Evolutionary conservation across 1,140 invertebrate species (phyloP).

Genomic region (Stegodyphus mimosarum): DNA sequence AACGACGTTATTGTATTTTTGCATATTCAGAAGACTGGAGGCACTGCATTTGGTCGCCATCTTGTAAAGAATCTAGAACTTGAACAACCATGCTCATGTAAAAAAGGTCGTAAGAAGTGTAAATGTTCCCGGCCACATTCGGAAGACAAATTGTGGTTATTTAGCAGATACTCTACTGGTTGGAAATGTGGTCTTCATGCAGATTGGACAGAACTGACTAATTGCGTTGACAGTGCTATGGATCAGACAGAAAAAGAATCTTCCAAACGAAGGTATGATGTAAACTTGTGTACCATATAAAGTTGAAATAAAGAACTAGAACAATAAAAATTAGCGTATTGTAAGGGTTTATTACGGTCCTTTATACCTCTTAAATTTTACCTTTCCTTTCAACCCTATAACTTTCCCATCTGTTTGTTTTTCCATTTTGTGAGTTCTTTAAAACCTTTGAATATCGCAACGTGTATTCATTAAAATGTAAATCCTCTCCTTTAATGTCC

Average conservation of each 20-base stretch:
- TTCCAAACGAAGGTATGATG: constrained; percentile 63
- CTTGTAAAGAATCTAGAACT: constrained; percentile 92
- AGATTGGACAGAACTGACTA: constrained; percentile 96
- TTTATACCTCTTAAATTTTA: too few species aligned
- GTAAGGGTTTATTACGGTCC: too few species aligned
- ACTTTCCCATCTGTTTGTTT: too few species aligned
- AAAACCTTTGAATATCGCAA: too few species aligned
- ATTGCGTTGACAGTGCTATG: constrained; percentile 87
- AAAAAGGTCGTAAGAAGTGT: constrained; percentile 85
- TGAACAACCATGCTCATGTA: constrained; percentile 87
- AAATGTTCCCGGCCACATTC: constrained; percentile 74
- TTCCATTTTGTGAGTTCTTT: too few species aligned
- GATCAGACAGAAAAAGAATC: constrained; percentile 80
- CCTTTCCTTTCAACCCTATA: too few species aligned
- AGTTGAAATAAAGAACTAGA: too few species aligned
- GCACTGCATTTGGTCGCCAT: constrained; percentile 93
- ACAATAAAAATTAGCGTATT: too few species aligned
- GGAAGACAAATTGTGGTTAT: constrained; percentile 86
- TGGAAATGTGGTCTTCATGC: constrained; percentile 99
- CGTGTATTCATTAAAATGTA: too few species aligned
- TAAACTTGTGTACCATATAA: too few species aligned
- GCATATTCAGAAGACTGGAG: constrained; percentile 97
- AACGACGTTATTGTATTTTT: constrained; percentile 98
- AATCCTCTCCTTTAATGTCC: too few species aligned
- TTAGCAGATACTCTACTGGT: constrained; percentile 98